These are phyloP conservation scores for Monoplex corrugatus DNA, from an alignment of 2,888 invertebrate genomes.

Conservation along the genomic window DNA sequence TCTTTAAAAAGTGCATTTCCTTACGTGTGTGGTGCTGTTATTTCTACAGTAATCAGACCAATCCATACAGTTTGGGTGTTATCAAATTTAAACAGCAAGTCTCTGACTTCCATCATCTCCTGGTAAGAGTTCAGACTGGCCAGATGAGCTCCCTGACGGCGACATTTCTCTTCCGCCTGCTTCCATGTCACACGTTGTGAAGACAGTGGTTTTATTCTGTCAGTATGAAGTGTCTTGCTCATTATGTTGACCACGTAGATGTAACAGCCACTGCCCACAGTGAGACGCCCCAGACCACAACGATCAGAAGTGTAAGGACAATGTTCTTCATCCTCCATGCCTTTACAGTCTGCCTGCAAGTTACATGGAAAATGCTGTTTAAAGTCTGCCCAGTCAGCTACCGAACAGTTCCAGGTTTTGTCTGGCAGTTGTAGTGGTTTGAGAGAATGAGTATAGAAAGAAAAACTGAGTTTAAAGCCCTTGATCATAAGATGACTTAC, in stretches of 20 bases:
- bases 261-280: background rate
- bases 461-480: slow-evolving; percentile 11
- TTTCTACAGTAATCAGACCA: too few species aligned
- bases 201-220: too few species aligned
- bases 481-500: fast-evolving
- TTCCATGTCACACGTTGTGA: background rate
- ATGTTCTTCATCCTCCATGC: slow-evolving; percentile 25
- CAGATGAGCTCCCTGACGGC: background rate
- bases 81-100: background rate
- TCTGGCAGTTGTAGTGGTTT: background rate
- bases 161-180: background rate
- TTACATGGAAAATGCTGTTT: slow-evolving; percentile 29
- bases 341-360: slow-evolving; percentile 4
- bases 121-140: background rate
- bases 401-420: slow-evolving; percentile 27
- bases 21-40: too few species aligned
- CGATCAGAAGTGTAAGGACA: background rate
- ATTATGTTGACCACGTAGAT: too few species aligned
- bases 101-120: background rate
- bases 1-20: too few species aligned
- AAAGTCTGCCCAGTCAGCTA: background rate
- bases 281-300: background rate
- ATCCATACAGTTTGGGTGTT: too few species aligned
- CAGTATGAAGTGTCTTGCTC: too few species aligned
- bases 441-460: background rate